Conservation (phyloP, 2,113 vertebrate species). For the Grus americana region DNA sequence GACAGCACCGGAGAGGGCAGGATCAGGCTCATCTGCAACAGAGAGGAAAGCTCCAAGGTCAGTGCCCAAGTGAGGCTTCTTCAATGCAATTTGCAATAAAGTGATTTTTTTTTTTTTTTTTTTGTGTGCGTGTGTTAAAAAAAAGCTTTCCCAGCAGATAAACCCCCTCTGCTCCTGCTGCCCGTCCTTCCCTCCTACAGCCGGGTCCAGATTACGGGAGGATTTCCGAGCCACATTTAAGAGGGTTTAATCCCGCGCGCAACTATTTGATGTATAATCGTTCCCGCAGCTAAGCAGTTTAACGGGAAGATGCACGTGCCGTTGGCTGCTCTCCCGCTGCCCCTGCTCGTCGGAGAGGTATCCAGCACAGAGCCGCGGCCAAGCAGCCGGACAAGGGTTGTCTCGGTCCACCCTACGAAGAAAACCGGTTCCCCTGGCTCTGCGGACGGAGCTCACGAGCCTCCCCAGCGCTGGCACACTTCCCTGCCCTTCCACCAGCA, state of each 20-base stretch:
- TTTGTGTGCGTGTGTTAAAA: not conserved
- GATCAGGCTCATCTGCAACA: slow-evolving; percentile 75
- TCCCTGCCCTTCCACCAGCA: not conserved
- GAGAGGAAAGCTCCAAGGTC: slow-evolving; percentile 54
- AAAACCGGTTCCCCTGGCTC: rapidly evolving
- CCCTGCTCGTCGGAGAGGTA: not conserved
- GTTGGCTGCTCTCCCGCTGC: not conserved
- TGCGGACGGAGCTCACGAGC: rapidly evolving
- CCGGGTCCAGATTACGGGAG: not conserved
- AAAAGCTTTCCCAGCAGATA: slow-evolving; percentile 5
- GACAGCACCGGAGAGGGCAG: slow-evolving; percentile 67
- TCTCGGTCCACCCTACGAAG: not conserved
- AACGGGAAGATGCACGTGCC: not conserved
- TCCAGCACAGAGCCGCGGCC: not conserved
- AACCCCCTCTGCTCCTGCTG: not conserved
- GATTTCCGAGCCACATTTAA: not conserved
- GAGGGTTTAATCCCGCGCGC: slow-evolving; percentile 5
- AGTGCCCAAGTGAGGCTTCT: not conserved
- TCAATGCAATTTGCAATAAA: not conserved
- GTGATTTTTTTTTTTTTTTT: not conserved
- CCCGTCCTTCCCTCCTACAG: not conserved
- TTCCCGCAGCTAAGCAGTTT: not conserved
- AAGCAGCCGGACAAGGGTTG: not conserved
- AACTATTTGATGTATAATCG: not conserved
- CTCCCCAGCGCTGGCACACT: rapidly evolving